phyloP scores from a whole-genome alignment of 1,140 invertebrate genomes.

The Drosophila simulans region DNA sequence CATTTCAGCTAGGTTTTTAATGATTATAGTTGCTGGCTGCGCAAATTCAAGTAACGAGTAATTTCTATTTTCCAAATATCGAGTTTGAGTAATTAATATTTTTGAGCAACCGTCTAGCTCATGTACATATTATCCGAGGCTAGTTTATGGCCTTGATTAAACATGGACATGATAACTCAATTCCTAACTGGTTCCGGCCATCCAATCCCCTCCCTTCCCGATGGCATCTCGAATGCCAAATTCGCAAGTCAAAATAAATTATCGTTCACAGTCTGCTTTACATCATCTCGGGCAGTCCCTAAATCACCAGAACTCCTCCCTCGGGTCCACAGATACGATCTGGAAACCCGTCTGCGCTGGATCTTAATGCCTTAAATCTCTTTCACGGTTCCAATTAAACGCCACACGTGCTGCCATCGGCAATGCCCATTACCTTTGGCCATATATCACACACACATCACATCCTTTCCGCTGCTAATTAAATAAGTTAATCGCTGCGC shows the following conservation, averaged over 20 bases:
- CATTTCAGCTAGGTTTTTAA: conserved; percentile 8
- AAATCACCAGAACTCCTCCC: background rate
- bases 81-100: background rate
- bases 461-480: conserved; percentile 45
- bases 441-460: conserved; percentile 35
- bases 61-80: background rate
- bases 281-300: conserved; percentile 33
- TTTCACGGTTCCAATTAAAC: conserved; percentile 49
- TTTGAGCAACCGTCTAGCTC: too few species aligned
- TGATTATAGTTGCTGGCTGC: conserved; percentile 9
- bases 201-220: conserved; percentile 1
- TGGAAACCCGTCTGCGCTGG: conserved; percentile 33
- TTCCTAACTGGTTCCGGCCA: conserved; percentile 7
- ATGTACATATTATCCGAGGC: too few species aligned
- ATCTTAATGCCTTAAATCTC: conserved; percentile 52
- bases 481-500: conserved; percentile 49
- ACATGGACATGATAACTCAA: conserved; percentile 17
- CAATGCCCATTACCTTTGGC: conserved; percentile 43
- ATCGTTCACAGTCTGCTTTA: conserved; percentile 46
- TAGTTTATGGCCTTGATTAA: background rate
- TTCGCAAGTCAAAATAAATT: conserved; percentile 43
- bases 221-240: conserved; percentile 6
- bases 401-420: conserved; percentile 52
- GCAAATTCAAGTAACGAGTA: background rate
- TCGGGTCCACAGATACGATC: conserved; percentile 30